These are phyloP conservation scores for Sceloporus undulatus DNA, from an alignment of 2,113 vertebrate species.

Conservation along the genomic window DNA sequence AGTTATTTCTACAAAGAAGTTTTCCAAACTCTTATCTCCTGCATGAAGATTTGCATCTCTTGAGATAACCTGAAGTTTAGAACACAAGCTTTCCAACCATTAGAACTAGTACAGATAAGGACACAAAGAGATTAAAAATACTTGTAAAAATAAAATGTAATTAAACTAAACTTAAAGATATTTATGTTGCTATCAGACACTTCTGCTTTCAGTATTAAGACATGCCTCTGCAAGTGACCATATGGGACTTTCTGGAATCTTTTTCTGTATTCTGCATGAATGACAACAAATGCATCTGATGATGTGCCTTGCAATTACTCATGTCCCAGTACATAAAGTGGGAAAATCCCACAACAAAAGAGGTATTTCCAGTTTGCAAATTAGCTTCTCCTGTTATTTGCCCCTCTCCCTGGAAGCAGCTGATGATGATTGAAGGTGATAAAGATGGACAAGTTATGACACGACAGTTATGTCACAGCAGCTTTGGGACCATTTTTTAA, in stretches of 20 bases:
- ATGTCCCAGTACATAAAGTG: slow-evolving; percentile 65
- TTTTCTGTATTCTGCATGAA: slow-evolving; percentile 63
- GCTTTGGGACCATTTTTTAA: not conserved
- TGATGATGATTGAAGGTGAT: not conserved
- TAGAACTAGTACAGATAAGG: too few species aligned
- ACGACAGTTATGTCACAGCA: not conserved
- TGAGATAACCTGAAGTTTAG: too few species aligned
- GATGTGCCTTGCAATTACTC: slow-evolving; percentile 66
- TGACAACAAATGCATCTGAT: slow-evolving; percentile 61
- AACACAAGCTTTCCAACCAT: too few species aligned
- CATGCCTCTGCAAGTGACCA: slow-evolving; percentile 28
- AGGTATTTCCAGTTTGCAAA: not conserved
- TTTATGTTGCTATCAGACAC: not conserved
- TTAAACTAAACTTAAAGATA: too few species aligned
- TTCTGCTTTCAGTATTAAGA: slow-evolving; percentile 73
- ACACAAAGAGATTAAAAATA: too few species aligned
- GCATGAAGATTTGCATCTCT: too few species aligned
- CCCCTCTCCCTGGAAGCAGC: not conserved
- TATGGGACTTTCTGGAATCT: slow-evolving; percentile 65
- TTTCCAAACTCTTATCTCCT: too few species aligned
- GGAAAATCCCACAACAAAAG: slow-evolving; percentile 61
- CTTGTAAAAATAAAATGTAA: too few species aligned
- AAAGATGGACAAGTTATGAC: not conserved
- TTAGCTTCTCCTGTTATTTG: not conserved
- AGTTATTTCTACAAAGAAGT: too few species aligned